Evolutionary conservation across 2,888 invertebrate genomes (phyloP).

Genomic region (Apamea epomidion): DNA sequence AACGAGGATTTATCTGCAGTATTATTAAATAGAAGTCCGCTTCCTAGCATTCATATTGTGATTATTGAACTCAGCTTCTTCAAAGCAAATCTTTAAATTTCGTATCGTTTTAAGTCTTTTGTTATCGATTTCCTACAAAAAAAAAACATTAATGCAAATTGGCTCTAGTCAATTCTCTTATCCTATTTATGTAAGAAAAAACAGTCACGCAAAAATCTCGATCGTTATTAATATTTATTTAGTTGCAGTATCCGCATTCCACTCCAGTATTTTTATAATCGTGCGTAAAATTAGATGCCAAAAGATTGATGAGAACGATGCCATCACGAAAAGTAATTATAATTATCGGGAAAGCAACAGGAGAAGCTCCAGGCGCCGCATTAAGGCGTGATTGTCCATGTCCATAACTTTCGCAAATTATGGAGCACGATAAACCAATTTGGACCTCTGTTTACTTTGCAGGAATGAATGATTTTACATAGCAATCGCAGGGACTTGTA

Average conservation of each 20-base stretch:
- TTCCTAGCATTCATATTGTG: slow-evolving; percentile 16
- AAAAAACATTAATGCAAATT: slow-evolving; percentile 16
- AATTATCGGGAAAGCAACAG: slow-evolving; percentile 53
- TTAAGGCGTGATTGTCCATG: slow-evolving; percentile 57
- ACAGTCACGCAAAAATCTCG: slow-evolving; percentile 3
- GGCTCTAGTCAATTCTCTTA: neutral
- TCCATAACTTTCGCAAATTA: slow-evolving; percentile 60
- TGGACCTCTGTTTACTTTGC: slow-evolving; percentile 49
- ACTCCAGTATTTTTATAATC: slow-evolving; percentile 13
- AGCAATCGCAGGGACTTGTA: slow-evolving; percentile 19
- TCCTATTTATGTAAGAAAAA: slow-evolving; percentile 9
- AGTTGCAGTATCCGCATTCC: slow-evolving; percentile 42
- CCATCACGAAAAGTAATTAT: slow-evolving; percentile 53
- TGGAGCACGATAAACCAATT: slow-evolving; percentile 62
- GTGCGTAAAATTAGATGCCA: slow-evolving; percentile 16
- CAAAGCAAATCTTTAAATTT: neutral
- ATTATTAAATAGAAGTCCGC: slow-evolving; percentile 63
- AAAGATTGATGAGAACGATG: slow-evolving; percentile 46
- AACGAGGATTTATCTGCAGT: slow-evolving; percentile 76
- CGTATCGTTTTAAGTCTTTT: neutral
- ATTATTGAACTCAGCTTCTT: slow-evolving; percentile 1
- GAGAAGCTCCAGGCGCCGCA: slow-evolving; percentile 48
- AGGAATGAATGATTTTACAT: slow-evolving; percentile 51
- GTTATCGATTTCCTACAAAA: neutral
- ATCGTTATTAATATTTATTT: slow-evolving; percentile 26